Percentiles rank a stretch among this genome's conserved stretches.
These are phyloP conservation scores for Margarornis squamiger DNA, from an alignment of 2,797 vertebrate genomes.

Conservation along the genomic window DNA sequence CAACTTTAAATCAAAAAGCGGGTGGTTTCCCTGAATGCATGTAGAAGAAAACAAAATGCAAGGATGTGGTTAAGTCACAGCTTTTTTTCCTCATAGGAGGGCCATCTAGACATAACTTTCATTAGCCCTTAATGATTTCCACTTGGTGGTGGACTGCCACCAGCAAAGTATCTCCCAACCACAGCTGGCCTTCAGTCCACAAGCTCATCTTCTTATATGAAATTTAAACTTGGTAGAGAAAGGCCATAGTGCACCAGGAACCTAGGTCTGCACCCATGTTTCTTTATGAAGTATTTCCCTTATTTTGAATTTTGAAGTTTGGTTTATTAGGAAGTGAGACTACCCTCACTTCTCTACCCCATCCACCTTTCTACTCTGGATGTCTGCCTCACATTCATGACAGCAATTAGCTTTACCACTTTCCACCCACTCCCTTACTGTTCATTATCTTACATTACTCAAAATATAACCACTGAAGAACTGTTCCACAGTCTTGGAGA, in stretches of 20 bases:
- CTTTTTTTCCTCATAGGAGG: neutral
- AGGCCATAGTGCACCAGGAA: neutral
- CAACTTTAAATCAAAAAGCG: neutral
- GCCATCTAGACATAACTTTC: neutral
- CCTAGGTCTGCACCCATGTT: neutral
- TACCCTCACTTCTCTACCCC: neutral
- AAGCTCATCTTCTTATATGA: neutral
- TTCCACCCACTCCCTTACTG: neutral
- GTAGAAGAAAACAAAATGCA: neutral
- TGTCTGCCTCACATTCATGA: neutral
- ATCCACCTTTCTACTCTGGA: neutral
- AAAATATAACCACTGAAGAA: neutral
- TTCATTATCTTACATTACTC: neutral
- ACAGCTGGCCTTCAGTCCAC: neutral
- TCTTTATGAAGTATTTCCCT: neutral
- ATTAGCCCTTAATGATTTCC: neutral
- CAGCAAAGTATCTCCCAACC: neutral
- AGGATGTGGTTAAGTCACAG: neutral
- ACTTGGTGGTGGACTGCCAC: neutral
- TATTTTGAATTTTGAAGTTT: neutral
- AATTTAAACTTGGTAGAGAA: neutral
- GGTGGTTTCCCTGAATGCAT: fast-evolving
- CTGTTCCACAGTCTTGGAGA: neutral
- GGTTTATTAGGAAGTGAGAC: neutral
- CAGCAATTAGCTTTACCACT: neutral